A percentile compares a stretch with the other conserved stretches of the same genome.
These are phyloP conservation scores for Ammodytes dubius DNA, from an alignment of 2,113 vertebrate genomes.

Conservation along the genomic window DNA sequence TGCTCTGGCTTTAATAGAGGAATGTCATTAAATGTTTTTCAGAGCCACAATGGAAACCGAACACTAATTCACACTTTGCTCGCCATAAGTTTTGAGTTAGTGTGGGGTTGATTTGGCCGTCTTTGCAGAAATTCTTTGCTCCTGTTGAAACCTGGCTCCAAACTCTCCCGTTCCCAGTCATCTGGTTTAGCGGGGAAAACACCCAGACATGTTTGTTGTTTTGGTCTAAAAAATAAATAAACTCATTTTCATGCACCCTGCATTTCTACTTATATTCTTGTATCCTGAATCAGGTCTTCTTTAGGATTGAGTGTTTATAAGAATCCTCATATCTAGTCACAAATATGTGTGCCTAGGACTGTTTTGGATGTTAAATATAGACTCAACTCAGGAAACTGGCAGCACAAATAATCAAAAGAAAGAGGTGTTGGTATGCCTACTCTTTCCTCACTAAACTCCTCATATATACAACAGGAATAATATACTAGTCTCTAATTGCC, in stretches of 20 bases:
- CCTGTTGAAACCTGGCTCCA: neutral
- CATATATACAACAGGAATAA: neutral
- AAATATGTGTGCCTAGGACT: neutral
- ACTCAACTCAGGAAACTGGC: neutral
- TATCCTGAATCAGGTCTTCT: slow-evolving; percentile 22
- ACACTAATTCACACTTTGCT: slow-evolving; percentile 7
- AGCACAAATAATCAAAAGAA: neutral
- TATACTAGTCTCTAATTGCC: neutral
- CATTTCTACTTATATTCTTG: neutral
- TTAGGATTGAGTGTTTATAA: neutral
- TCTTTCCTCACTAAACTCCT: neutral
- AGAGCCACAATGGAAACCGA: neutral
- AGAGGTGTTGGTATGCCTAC: neutral
- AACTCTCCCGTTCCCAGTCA: neutral
- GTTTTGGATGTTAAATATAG: neutral
- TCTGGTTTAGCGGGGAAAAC: neutral
- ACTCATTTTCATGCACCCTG: neutral
- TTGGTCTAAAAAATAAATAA: slow-evolving; percentile 4
- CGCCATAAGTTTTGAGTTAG: neutral
- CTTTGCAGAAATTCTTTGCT: neutral
- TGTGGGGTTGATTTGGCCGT: neutral
- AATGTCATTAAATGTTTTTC: neutral
- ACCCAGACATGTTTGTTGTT: neutral
- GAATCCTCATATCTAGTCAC: neutral
- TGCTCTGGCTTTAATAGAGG: neutral